phyloP scores from a whole-genome alignment of 2,797 vertebrate genomes.

The Huso huso region DNA sequence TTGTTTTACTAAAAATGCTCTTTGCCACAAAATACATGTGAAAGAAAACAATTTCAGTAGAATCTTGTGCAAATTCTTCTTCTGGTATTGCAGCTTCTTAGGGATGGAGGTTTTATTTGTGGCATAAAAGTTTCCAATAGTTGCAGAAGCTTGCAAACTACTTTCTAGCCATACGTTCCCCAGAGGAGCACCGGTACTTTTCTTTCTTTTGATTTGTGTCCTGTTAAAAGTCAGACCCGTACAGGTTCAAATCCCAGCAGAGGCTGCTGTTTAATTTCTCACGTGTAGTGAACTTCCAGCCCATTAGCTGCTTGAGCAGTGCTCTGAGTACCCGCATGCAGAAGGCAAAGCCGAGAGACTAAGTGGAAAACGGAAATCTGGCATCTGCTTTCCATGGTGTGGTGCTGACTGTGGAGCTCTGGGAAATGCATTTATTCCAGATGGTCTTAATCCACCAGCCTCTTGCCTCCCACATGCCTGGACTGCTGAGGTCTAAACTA shows the following conservation, averaged over 20 bases:
- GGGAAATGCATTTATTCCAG: constrained; percentile 18
- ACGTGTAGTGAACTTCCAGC: constrained; percentile 30
- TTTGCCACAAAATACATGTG: too few relatives aligned
- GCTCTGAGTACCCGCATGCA: constrained; percentile 9
- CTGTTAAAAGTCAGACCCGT: constrained; percentile 35
- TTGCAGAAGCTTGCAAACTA: not conserved
- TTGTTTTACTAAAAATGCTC: too few relatives aligned
- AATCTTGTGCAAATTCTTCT: too few relatives aligned
- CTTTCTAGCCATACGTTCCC: constrained; percentile 1
- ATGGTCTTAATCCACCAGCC: constrained; percentile 16
- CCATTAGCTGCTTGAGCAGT: constrained; percentile 20
- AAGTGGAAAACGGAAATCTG: not conserved
- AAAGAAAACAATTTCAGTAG: too few relatives aligned
- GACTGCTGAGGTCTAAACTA: constrained; percentile 19
- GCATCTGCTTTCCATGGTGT: not conserved
- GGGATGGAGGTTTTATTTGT: too few relatives aligned
- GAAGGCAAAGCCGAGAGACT: constrained; percentile 21
- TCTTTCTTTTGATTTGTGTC: constrained; percentile 23
- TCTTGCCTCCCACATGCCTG: constrained; percentile 13
- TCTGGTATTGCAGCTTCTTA: too few relatives aligned
- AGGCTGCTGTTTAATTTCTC: constrained; percentile 33
- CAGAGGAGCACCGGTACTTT: constrained; percentile 27
- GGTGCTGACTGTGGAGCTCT: not conserved
- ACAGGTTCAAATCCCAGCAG: constrained; percentile 24
- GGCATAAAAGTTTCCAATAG: constrained; percentile 4